These are phyloP conservation scores for Artibeus jamaicensis DNA, from an alignment of 2,797 vertebrate species.

Conservation along the genomic window DNA sequence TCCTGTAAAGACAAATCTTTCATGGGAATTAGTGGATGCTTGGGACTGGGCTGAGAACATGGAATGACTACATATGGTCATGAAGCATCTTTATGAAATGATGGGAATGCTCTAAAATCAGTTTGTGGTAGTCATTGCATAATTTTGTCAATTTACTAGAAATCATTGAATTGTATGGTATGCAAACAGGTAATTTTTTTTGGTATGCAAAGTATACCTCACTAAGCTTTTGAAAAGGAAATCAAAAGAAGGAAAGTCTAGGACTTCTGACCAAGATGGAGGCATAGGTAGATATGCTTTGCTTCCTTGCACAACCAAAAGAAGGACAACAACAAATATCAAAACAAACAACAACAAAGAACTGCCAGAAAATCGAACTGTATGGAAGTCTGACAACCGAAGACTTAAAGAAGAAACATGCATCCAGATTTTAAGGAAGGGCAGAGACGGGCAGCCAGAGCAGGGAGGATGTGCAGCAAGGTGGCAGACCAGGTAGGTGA, in stretches of 20 bases:
- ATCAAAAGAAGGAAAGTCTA: neutral
- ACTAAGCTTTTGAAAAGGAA: neutral
- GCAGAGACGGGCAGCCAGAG: too few relatives aligned
- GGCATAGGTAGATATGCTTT: too few relatives aligned
- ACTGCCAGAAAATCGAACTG: too few relatives aligned
- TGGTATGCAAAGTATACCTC: neutral
- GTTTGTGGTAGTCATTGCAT: neutral
- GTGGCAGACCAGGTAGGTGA: too few relatives aligned
- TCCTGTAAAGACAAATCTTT: neutral
- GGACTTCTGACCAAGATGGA: too few relatives aligned
- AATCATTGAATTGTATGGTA: neutral
- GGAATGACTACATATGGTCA: neutral
- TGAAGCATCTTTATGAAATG: neutral
- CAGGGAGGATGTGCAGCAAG: too few relatives aligned
- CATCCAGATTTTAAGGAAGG: too few relatives aligned
- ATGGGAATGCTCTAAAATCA: neutral
- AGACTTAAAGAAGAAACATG: too few relatives aligned
- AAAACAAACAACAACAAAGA: too few relatives aligned
- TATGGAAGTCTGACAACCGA: too few relatives aligned
- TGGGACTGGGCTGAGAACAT: neutral
- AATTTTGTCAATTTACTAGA: neutral
- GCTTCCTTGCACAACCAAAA: too few relatives aligned
- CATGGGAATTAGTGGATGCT: neutral
- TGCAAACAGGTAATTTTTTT: neutral
- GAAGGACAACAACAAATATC: too few relatives aligned